These are phyloP conservation scores for Agonum fuliginosum DNA, from an alignment of 2,888 invertebrate genomes.

Conservation along the genomic window DNA sequence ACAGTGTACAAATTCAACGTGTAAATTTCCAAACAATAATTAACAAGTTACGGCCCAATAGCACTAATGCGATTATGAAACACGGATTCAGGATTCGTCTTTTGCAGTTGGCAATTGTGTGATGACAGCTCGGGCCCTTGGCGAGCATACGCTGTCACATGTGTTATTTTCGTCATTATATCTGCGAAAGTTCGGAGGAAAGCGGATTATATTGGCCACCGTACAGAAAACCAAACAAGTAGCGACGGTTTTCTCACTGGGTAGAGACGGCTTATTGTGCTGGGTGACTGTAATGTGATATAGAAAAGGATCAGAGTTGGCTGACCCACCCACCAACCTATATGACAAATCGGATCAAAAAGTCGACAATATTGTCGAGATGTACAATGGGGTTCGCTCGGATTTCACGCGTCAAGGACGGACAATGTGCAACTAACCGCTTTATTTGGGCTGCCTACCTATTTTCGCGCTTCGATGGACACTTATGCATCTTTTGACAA, in stretches of 20 bases:
- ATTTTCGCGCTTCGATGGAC: slow-evolving; percentile 54
- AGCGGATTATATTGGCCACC: slow-evolving; percentile 72
- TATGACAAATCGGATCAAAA: slow-evolving; percentile 75
- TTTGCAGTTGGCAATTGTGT: slow-evolving; percentile 71
- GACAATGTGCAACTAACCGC: slow-evolving; percentile 57
- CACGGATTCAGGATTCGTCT: slow-evolving; percentile 67
- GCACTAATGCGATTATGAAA: slow-evolving; percentile 70
- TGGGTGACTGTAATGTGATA: slow-evolving; percentile 69
- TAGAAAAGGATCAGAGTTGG: slow-evolving; percentile 72
- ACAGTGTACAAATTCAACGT: slow-evolving; percentile 37
- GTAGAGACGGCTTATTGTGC: slow-evolving; percentile 20
- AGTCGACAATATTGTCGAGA: slow-evolving; percentile 74
- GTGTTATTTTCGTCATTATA: slow-evolving; percentile 73
- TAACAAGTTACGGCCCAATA: slow-evolving; percentile 56
- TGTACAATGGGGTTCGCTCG: slow-evolving; percentile 71
- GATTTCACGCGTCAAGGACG: slow-evolving; percentile 69
- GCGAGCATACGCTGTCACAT: slow-evolving; percentile 69
- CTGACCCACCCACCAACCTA: slow-evolving; percentile 72
- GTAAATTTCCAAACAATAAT: slow-evolving; percentile 48
- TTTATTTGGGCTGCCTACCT: slow-evolving; percentile 40
- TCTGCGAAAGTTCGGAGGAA: slow-evolving; percentile 70
- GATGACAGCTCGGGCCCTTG: slow-evolving; percentile 73
- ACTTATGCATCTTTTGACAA: slow-evolving; percentile 40
- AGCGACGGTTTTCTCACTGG: slow-evolving; percentile 56
- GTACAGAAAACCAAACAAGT: slow-evolving; percentile 61